Evolutionary conservation across 2,888 invertebrate genomes (phyloP).

Genomic region (Coleophora deauratella): DNA sequence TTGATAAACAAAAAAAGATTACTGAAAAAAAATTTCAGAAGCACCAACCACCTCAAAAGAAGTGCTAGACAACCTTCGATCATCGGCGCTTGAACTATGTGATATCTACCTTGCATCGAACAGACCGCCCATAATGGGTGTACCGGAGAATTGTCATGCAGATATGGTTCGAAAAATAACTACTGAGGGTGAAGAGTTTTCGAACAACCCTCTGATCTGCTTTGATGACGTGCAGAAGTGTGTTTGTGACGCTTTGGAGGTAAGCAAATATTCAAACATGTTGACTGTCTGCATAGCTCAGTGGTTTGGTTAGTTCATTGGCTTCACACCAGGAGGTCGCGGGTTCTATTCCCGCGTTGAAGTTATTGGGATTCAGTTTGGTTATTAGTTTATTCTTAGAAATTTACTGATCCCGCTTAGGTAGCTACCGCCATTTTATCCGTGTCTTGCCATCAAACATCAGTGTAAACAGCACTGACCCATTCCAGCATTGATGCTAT

Average conservation of each 20-base stretch:
- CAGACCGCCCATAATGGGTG: slow-evolving; percentile 42
- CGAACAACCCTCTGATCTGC: slow-evolving; percentile 76
- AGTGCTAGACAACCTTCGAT: slow-evolving; percentile 54
- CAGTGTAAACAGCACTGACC: too few species aligned
- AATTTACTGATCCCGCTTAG: too few species aligned
- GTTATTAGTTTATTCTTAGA: too few species aligned
- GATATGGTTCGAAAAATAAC: slow-evolving; percentile 60
- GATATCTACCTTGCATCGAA: slow-evolving; percentile 53
- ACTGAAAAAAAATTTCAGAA: slow-evolving; percentile 25
- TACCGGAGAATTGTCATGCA: slow-evolving; percentile 49
- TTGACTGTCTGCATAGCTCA: slow-evolving; percentile 9
- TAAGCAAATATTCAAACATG: slow-evolving; percentile 52
- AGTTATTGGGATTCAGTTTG: too few species aligned
- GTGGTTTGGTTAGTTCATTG: too few species aligned
- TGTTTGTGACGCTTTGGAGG: slow-evolving; percentile 74
- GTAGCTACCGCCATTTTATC: too few species aligned
- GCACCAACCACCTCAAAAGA: slow-evolving; percentile 52
- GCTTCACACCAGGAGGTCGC: too few species aligned
- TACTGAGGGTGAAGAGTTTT: slow-evolving; percentile 58
- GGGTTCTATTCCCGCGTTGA: too few species aligned
- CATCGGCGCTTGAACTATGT: slow-evolving; percentile 57
- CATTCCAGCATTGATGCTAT: too few species aligned
- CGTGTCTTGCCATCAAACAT: too few species aligned
- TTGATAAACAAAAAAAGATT: too few species aligned
- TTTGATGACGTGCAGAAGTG: slow-evolving; percentile 88